Evolutionary conservation across 2,888 invertebrate genomes (phyloP), one percentile per base, ranked within the genome.

Genomic region (Creontiades dilutus): DNA sequence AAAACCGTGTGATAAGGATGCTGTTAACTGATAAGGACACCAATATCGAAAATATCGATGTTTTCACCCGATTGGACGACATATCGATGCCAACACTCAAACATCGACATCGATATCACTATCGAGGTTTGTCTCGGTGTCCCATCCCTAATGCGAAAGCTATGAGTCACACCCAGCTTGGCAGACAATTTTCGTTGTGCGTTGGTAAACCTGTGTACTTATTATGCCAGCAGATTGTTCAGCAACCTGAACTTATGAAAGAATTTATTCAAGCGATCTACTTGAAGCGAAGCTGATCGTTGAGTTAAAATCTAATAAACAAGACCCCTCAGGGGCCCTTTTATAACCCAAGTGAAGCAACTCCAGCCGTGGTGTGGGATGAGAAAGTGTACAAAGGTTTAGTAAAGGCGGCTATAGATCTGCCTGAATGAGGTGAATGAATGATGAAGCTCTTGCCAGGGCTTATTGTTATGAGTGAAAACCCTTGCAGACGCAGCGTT

Each of bases 401-500:
- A 27, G 68, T 27, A 68, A 68, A 68, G 68, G 68, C 68, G 5
- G 82, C 82, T 82, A 52, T 82, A 27, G 52, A 52, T 52, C 52
- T 82, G 27, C 19, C 48, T 82, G 82, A 47, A 52, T 52, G 82
- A 52, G 82, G 82, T 14, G 82, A 82, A 82, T 82, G 82, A 82
- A 82, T 82, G 82, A 82, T 82, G 82, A 82, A 82, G 82, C 82
- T 78, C 68, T 82, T 12, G 82, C 47, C 46, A 13, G 7, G 47
- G 82, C 82, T 82, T 52, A 82, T 82, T 82, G 82, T 82, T 47
- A 27, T 48, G 82, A 48, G 47, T 47, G 27, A 82, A 82, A 82
- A 47, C 82, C 52, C 47, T 82, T 82, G 82, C 82, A 48, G 82
- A 82, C 82, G 23, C 82, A 82, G 82, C 82, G 52, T 52, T 82